A percentile compares a stretch with the other conserved stretches of the same genome.
phyloP scores from a whole-genome alignment of 2,888 invertebrate genomes.

The Polia nebulosa region DNA sequence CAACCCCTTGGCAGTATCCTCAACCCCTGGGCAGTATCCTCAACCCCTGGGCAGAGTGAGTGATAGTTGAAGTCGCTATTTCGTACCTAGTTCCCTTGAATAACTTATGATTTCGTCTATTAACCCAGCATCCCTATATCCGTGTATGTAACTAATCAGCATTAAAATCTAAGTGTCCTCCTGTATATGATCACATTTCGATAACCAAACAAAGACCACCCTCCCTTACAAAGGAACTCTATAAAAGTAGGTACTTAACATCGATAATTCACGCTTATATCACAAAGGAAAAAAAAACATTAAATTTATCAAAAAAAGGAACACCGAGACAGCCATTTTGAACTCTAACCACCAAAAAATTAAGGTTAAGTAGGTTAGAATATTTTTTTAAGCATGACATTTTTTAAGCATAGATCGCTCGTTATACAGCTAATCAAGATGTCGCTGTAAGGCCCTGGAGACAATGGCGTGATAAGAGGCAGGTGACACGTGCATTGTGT shows the following conservation, averaged over 20 bases:
- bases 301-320: slow-evolving; percentile 25
- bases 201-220: slow-evolving; percentile 36
- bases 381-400: slow-evolving; percentile 19
- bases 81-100: neutral
- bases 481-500: slow-evolving; percentile 86
- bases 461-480: slow-evolving; percentile 81
- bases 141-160: neutral
- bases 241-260: slow-evolving; percentile 52
- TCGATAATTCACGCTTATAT: slow-evolving; percentile 61
- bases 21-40: too few species aligned
- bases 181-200: neutral
- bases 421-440: slow-evolving; percentile 70
- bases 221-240: slow-evolving; percentile 34
- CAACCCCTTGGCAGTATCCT: too few species aligned
- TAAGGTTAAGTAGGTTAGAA: slow-evolving; percentile 41
- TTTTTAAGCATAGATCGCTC: slow-evolving; percentile 57
- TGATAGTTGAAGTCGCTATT: slow-evolving; percentile 14
- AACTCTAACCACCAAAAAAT: slow-evolving; percentile 51
- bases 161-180: too few species aligned
- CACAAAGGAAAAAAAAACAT: slow-evolving; percentile 56
- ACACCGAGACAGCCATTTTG: slow-evolving; percentile 36
- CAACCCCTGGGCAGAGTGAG: slow-evolving; percentile 6
- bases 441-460: slow-evolving; percentile 70
- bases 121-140: too few species aligned
- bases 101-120: too few species aligned